A percentile compares a stretch with the other conserved stretches of the same genome.
These are phyloP conservation scores for Netelia inedita DNA, from an alignment of 2,888 invertebrate species.

Conservation along the genomic window DNA sequence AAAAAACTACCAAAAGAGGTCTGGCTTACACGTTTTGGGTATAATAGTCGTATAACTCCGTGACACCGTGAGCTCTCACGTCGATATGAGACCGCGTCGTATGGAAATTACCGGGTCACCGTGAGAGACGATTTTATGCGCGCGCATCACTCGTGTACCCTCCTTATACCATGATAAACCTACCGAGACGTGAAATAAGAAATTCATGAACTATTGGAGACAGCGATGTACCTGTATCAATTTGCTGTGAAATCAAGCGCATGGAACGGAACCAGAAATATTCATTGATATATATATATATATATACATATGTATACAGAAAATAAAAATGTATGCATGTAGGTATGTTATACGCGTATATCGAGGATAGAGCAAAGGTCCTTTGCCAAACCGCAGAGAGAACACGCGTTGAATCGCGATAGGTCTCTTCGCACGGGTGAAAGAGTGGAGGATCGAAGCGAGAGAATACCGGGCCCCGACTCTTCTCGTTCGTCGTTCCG, in stretches of 20 bases:
- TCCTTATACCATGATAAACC: neutral
- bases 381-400: slow-evolving; percentile 64
- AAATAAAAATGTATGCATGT: slow-evolving; percentile 52
- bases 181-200: slow-evolving; percentile 20
- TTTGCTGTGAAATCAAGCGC: slow-evolving; percentile 31
- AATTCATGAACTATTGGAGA: slow-evolving; percentile 35
- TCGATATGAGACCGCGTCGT: slow-evolving; percentile 58
- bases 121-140: slow-evolving; percentile 7
- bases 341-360: neutral
- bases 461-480: slow-evolving; percentile 69
- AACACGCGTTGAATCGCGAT: slow-evolving; percentile 69
- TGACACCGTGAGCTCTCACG: slow-evolving; percentile 51
- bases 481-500: slow-evolving; percentile 61
- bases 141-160: slow-evolving; percentile 13
- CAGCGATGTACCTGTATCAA: neutral
- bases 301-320: slow-evolving; percentile 27
- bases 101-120: slow-evolving; percentile 60
- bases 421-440: slow-evolving; percentile 41
- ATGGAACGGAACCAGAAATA: slow-evolving; percentile 44
- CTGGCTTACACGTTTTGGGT: slow-evolving; percentile 30
- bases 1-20: slow-evolving; percentile 10
- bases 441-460: slow-evolving; percentile 56
- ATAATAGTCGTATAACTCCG: slow-evolving; percentile 12
- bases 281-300: neutral
- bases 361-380: slow-evolving; percentile 33